Base-by-base conservation (phyloP, 1,140 invertebrate genomes). In the Drosophila pseudoananassae region DNA sequence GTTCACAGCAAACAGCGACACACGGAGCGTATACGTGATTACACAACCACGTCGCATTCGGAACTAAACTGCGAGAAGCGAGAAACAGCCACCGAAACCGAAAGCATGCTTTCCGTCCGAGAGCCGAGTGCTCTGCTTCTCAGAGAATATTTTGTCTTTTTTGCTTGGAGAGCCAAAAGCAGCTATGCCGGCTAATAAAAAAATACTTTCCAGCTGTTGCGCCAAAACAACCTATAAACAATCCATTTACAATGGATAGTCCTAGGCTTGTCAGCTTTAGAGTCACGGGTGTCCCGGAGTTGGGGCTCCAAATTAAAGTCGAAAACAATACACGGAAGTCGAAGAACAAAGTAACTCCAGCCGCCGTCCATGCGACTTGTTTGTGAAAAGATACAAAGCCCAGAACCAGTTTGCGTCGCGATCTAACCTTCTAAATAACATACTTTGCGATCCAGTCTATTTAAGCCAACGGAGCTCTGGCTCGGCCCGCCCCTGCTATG, bases 21-120 rank as follows among this genome's bases (percentile, higher is more conserved):
- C 53, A 55, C 70, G 65, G 49, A 50, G 71, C 73, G 68, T 20
- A 36, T 69, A 60, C 65, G 49, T 49, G 50, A 61, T 90, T 90
- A 90, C 69, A 90, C 87, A 90, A 90, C 82, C 87, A 90, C 87
- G 87, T 90, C 88, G 87, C 76, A 72, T 72, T 87, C 52, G 65
- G 64, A 60, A 90, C 87, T 90, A 84, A 68, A 56, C 45, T 50
- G 50, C 25, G 14, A 25, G 17, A 52, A 14, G 20, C 43, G 14
- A n/a, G 14, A n/a, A 27, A 33, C 25, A 27, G 12, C 15, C 12
- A 51, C 27, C 25, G 27, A 23, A 9, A 9, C 17, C 6, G 12
- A 20, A 12, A 23, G 43, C 40, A 46, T 23, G 38, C 38, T 15
- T 2, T 3, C 3, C 38, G n/a, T n/a, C n/a, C n/a, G 15, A 17